Base-by-base conservation (phyloP, 2,888 invertebrate genomes). In the Oscheius onirici region DNA sequence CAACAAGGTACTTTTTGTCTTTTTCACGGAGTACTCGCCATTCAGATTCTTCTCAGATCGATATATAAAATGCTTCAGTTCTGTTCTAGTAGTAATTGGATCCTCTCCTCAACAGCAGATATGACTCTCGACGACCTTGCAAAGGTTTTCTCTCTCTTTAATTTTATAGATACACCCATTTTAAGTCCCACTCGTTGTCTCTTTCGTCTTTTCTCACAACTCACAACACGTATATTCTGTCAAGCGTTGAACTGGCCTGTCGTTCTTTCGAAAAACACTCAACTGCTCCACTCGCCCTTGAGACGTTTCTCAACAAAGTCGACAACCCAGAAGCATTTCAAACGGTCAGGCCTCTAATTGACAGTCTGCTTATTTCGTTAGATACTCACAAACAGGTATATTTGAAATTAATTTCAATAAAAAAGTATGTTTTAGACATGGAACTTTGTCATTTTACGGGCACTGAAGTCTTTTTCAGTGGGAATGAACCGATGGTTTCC, bases 401-500 rank as follows among this genome's bases (percentile, higher is more conserved):
- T 26, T 10, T 3, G 3, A 17, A 10, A 1, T 22, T 13, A 13
- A 6, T 46, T 22, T 15, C 26, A 3, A 41, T 10, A 40, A 22
- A 22, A 66, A 13, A 22, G 1, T 1, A 41, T 15, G 54, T 49
- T 63, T 69, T n/a, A 73, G 69, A 67, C 65, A 63, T 70, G 69
- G 60, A 75, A 74, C 2, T 52, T 70, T 17, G 57, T 73, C 5
- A 44, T 80, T 17, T 61, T 83, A 0, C 60, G 71, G 58, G 76
- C 80, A 0, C 17, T 84, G 15, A 60, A 46, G 5, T 49, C 69
- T 11, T 84, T 76, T 58, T 65, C 78, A 17, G 40, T n/a, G 0
- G 76, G 77, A 11, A 52, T 83, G 13, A 61, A 65, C 51, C 54
- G 58, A n/a, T 79, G 78, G 71, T 76, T 73, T 57, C 75, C 76